These are phyloP conservation scores for Lepas anatifera DNA, from an alignment of 2,888 invertebrate species.

Conservation along the genomic window DNA sequence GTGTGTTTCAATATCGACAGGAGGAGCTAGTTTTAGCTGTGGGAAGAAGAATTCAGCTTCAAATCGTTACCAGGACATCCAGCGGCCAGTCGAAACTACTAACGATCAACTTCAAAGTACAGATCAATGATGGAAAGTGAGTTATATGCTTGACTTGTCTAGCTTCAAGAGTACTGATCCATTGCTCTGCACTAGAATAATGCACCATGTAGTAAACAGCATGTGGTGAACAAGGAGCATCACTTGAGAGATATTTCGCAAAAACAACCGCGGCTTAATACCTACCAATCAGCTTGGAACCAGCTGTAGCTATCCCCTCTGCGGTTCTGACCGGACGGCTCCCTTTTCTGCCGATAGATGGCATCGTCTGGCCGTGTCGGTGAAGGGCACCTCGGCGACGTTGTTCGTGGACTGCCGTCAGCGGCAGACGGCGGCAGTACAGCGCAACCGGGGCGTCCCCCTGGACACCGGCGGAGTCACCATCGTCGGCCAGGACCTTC, in stretches of 20 bases:
- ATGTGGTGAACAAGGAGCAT: too few relatives aligned
- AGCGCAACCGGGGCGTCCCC: constrained; percentile 46
- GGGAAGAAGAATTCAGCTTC: background rate
- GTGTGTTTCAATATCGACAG: too few relatives aligned
- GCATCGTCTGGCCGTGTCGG: constrained; percentile 69
- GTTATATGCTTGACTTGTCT: background rate
- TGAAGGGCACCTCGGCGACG: constrained; percentile 67
- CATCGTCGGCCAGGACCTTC: constrained; percentile 60
- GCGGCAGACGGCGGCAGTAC: constrained; percentile 45
- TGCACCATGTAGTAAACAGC: too few relatives aligned
- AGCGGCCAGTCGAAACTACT: background rate
- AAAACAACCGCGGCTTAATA: too few relatives aligned
- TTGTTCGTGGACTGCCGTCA: constrained; percentile 59
- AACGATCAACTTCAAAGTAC: background rate
- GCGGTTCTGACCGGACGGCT: too few relatives aligned
- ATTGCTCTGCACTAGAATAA: too few relatives aligned
- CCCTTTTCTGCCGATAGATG: too few relatives aligned
- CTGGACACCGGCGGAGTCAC: constrained; percentile 59
- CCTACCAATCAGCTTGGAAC: too few relatives aligned
- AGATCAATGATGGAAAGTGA: background rate
- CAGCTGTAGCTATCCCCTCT: too few relatives aligned
- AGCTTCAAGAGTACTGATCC: too few relatives aligned
- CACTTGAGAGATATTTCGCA: too few relatives aligned
- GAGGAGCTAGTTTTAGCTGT: background rate
- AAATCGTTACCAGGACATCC: background rate